Base-by-base conservation (phyloP, 2,888 invertebrate genomes). In the Drosophila prostipennis region DNA sequence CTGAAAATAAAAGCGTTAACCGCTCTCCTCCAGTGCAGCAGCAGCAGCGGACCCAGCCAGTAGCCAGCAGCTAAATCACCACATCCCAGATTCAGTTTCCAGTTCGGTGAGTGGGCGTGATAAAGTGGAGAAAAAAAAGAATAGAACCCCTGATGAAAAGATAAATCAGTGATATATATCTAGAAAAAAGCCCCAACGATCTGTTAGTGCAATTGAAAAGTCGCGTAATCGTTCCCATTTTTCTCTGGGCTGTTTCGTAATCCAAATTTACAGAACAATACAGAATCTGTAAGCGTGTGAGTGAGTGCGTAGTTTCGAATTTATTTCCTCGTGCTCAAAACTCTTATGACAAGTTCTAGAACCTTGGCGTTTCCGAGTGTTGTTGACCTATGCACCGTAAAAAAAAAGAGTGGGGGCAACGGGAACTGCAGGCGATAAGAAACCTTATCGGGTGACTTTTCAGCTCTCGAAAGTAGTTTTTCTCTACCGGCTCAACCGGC, bases 21-120 rank as follows among this genome's bases (percentile, higher is more conserved):
- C 53, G 88, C 77, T 81, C 86, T 82, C 78, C 87, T 91, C 91
- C 91, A 91, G 91, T 89, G 87, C 84, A 91, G 81, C 78, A 89
- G 90, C 84, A 82, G 80, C 84, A 88, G 87, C 81, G 83, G 83
- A 85, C 86, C 86, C 86, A 87, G 80, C 86, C 88, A 88, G 80
- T 80, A 87, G 77, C 69, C 79, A 77, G 72, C 74, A 77, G 45
- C 45, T 46, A 46, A 46, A 46, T 71, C 61, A 73, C 72, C 77
- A 46, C 32, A 11, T 70, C 74, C 76, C 77, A 76, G 68, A 75
- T 75, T 72, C 54, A 72, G 68, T 63, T 72, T 81, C 74, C 80
- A 81, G 80, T 78, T 76, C 81, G 84, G 80, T 80, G 78, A 90
- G 89, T 88, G 82, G 57, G 60, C 53, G 74, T 61, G 43, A 46